Percentiles rank a stretch among this genome's conserved stretches.
Evolutionary conservation across 2,888 invertebrate genomes (phyloP).

Genomic region (Harpagoxenus sublaevis): DNA sequence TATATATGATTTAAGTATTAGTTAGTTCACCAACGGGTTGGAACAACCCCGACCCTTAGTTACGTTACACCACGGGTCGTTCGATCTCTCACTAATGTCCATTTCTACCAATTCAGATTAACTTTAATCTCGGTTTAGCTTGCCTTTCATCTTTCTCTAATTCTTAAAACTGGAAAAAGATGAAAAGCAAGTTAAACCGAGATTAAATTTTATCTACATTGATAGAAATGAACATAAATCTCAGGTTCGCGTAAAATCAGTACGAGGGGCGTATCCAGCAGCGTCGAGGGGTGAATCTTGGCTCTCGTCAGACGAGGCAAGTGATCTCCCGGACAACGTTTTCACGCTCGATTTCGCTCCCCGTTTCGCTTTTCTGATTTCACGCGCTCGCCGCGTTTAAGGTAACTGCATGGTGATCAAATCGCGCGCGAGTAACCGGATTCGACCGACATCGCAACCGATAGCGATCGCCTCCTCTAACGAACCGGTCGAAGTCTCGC

Average conservation of each 20-base stretch:
- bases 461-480: neutral
- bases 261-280: neutral
- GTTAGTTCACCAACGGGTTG: too few species aligned
- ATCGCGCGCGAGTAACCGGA: conserved; percentile 7
- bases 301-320: neutral
- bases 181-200: too few species aligned
- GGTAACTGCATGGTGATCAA: neutral
- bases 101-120: too few species aligned
- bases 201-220: too few species aligned
- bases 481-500: neutral
- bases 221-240: neutral
- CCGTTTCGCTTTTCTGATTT: neutral
- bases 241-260: neutral
- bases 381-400: neutral
- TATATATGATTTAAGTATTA: too few species aligned
- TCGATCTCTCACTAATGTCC: neutral
- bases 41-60: neutral
- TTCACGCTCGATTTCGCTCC: neutral
- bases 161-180: too few species aligned
- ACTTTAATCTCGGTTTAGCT: too few species aligned
- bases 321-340: neutral
- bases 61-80: neutral
- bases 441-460: neutral
- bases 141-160: too few species aligned
- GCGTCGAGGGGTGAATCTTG: neutral